Conservation (phyloP, 2,113 vertebrate species). For the Ovibos moschatus region DNA sequence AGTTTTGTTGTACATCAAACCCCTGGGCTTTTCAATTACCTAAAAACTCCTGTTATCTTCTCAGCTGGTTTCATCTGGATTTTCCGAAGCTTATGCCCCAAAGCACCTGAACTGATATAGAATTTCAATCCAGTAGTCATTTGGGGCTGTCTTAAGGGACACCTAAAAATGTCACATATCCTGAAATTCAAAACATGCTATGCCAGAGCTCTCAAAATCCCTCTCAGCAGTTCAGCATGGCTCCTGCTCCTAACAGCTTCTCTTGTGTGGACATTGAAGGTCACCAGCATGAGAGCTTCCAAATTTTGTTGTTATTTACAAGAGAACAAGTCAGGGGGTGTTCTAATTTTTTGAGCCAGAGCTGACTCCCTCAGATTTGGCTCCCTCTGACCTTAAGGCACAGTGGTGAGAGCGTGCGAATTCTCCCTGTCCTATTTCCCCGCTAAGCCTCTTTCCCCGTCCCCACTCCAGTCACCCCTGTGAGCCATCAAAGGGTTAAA, state of each 20-base stretch:
- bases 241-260: neutral
- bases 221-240: neutral
- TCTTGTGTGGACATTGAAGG: neutral
- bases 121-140: neutral
- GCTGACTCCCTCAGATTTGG: neutral
- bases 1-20: neutral
- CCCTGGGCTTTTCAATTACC: neutral
- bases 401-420: neutral
- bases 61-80: neutral
- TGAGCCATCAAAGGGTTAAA: constrained; percentile 55
- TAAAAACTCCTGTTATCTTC: neutral
- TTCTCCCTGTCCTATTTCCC: neutral
- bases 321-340: neutral
- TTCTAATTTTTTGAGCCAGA: neutral
- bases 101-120: neutral
- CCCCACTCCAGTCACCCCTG: neutral
- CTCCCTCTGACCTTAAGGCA: neutral
- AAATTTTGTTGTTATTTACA: neutral
- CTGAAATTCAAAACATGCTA: neutral
- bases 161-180: neutral
- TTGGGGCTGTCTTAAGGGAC: neutral
- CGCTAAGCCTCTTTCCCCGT: neutral
- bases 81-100: neutral
- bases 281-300: neutral
- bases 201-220: neutral